A percentile compares a stretch with the other conserved stretches of the same genome.
phyloP scores from a whole-genome alignment of 2,113 vertebrate species.

The Calidris pygmaea region DNA sequence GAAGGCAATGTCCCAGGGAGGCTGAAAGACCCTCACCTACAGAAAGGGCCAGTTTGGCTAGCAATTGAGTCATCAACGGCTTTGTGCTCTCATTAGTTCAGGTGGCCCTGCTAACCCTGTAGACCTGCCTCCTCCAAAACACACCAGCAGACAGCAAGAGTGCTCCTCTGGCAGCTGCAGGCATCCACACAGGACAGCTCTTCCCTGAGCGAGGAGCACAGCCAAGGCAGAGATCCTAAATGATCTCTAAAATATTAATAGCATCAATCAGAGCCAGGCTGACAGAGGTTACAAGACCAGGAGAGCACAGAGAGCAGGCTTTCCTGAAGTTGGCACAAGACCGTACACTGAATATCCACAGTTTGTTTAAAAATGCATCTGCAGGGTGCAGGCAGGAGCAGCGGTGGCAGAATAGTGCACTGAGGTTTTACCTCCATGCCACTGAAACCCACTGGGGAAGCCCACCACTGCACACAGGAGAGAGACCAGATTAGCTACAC shows the following conservation, averaged over 20 bases:
- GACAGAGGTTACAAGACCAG: background rate
- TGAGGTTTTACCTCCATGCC: background rate
- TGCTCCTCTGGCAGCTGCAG: background rate
- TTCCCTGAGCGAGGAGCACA: background rate
- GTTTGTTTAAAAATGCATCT: slow-evolving; percentile 26
- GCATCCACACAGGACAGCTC: background rate
- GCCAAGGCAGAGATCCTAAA: background rate
- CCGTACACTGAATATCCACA: background rate
- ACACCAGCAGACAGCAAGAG: background rate
- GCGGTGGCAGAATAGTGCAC: background rate
- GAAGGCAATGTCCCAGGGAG: background rate
- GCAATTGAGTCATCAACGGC: background rate
- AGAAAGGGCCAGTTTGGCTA: background rate
- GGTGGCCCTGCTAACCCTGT: background rate
- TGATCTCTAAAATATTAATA: slow-evolving; percentile 54
- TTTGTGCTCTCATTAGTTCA: background rate
- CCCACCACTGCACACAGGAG: background rate
- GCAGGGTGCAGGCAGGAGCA: background rate
- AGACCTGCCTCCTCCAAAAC: background rate
- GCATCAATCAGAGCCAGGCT: background rate
- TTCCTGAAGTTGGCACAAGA: background rate
- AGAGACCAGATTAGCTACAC: background rate
- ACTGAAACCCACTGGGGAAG: background rate
- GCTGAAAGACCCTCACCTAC: background rate
- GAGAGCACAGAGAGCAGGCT: background rate